phyloP scores from a whole-genome alignment of 2,113 vertebrate genomes.

The Rana temporaria region DNA sequence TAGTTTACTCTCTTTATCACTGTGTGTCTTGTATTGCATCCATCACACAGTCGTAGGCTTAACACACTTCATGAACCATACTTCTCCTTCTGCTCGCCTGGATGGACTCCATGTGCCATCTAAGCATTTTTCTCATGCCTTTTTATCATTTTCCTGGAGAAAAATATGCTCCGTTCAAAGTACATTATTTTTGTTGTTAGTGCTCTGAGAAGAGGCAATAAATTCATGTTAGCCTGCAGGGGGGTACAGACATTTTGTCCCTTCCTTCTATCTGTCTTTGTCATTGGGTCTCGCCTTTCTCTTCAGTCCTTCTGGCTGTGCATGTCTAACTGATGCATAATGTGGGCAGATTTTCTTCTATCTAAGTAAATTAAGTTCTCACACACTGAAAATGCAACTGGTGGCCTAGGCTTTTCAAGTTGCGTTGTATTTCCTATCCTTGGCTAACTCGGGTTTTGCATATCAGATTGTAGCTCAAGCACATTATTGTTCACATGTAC shows the following conservation, averaged over 20 bases:
- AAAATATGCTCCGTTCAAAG: constrained; percentile 7
- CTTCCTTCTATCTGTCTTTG: constrained; percentile 13
- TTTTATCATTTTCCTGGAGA: constrained; percentile 19
- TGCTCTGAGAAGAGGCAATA: constrained; percentile 11
- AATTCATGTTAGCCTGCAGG: constrained; percentile 12
- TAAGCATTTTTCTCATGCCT: constrained; percentile 30
- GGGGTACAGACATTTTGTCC: constrained; percentile 2
- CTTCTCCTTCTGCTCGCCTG: constrained; percentile 13
- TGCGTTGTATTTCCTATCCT: too few species aligned
- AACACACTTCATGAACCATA: constrained; percentile 13
- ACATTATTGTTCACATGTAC: too few species aligned
- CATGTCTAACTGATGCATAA: not conserved
- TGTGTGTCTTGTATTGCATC: constrained; percentile 44
- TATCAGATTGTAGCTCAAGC: too few species aligned
- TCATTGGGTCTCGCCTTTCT: not conserved
- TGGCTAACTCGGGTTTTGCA: too few species aligned
- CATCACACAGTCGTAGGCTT: constrained; percentile 37
- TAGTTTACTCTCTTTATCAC: constrained; percentile 53
- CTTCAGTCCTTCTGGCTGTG: not conserved
- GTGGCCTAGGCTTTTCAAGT: too few species aligned
- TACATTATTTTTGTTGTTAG: constrained; percentile 30
- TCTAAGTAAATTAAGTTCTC: too few species aligned
- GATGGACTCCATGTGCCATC: constrained; percentile 2
- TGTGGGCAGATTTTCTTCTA: too few species aligned
- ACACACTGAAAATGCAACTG: too few species aligned